Evolutionary conservation across 2,113 vertebrate genomes (phyloP), one percentile per base, ranked within the genome.

Genomic region (Anolis sagrei): DNA sequence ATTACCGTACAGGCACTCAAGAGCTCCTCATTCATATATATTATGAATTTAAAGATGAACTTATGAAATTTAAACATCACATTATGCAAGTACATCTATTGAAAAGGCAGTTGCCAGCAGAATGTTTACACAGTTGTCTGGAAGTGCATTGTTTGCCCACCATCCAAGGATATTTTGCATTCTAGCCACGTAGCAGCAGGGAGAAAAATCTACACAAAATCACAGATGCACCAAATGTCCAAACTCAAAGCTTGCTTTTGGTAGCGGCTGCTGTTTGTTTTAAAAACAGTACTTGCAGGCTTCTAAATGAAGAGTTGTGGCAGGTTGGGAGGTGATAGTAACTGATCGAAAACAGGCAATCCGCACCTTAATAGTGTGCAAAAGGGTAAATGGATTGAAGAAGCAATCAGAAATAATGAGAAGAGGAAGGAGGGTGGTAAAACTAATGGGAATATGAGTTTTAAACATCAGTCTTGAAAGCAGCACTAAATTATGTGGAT

Each of bases 181-280:
- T 93, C 96, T 91, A 84, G 76, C 90, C 95, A 89, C 94, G 79
- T 93, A 69, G 0, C 81, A 87, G 88, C 87, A 85, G 87, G 88
- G 93, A 91, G 87, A 69, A 94, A 94, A 95, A 93, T 94, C 90
- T 88, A 95, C 93, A 93, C 92, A 94, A 94, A 93, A 94, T 92
- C 90, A 87, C 91, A 93, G 89, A 95, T 89, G 90, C 88, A 85
- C 86, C 85, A 90, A 89, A 85, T 89, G 86, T 84, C 85, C 86
- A 51, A 32, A 70, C 29, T 72, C 27, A 78, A 32, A 89, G 90
- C 86, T 66, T 88, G 73, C 76, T 85, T 51, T 48, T 89, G 49
- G 9, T 27, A 13, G 14, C 88, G 44, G 82, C 78, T 85, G 66
- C 86, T 87, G 86, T 84, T 86, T 79, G 54, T 62, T 85, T 49